Evolutionary conservation across 2,113 vertebrate genomes (phyloP).

Genomic region (Dicerorhinus sumatrensis): DNA sequence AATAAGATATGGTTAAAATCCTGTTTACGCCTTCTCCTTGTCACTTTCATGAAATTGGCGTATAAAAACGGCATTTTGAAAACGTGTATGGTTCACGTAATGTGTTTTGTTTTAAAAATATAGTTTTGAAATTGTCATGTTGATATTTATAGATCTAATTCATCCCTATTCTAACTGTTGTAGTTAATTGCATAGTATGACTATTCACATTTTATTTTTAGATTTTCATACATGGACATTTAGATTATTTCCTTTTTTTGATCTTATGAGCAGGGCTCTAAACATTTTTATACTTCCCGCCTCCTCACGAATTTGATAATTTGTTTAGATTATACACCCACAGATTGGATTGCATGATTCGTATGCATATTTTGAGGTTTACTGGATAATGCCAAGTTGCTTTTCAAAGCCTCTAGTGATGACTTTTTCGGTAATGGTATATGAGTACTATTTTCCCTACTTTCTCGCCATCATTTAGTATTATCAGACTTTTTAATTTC

Average conservation of each 20-base stretch:
- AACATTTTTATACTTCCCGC: background rate
- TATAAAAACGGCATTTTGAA: conserved; percentile 4
- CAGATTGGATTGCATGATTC: background rate
- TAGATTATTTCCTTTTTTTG: background rate
- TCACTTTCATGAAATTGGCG: background rate
- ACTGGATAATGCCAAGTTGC: background rate
- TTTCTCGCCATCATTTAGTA: background rate
- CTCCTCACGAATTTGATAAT: background rate
- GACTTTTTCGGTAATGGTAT: background rate
- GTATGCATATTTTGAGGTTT: background rate
- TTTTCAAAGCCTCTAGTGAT: background rate
- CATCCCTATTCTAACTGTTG: background rate
- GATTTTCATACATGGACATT: background rate
- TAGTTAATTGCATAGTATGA: background rate
- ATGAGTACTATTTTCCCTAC: background rate
- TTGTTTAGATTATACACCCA: background rate
- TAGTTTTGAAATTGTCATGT: background rate
- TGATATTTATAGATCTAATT: background rate
- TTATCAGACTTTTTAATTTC: background rate
- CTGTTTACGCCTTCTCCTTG: background rate
- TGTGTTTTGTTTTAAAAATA: background rate
- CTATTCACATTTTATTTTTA: background rate
- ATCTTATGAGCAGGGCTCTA: background rate
- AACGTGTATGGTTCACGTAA: background rate
- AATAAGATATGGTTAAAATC: background rate